Conservation (phyloP, 2,888 invertebrate genomes). For the Bombyx huttoni region DNA sequence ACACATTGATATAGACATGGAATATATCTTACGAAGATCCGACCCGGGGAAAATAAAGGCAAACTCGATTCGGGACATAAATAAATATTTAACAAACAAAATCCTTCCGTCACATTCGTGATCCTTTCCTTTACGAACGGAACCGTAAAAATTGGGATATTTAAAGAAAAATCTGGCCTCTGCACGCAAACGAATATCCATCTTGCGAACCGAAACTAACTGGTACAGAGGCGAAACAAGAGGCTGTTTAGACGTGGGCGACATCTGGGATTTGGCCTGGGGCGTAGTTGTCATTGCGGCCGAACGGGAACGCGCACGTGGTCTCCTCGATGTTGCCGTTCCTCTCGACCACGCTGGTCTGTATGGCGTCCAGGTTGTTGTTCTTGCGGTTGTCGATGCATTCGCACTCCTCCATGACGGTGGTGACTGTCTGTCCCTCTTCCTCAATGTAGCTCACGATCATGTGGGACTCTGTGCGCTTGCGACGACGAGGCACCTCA, state of each 20-base stretch:
- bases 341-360: conserved; percentile 30
- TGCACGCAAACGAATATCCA: not conserved
- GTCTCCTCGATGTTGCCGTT: conserved; percentile 37
- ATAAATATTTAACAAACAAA: not conserved
- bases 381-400: conserved; percentile 20
- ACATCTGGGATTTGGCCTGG: conserved; percentile 23
- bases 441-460: conserved; percentile 26
- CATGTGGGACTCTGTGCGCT: conserved; percentile 21
- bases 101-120: not conserved
- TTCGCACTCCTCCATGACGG: conserved; percentile 15
- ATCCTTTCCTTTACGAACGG: not conserved
- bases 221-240: not conserved
- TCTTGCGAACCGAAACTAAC: not conserved
- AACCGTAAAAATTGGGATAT: not conserved
- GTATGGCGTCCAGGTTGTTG: conserved; percentile 25
- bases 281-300: conserved; percentile 21
- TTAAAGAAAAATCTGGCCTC: not conserved
- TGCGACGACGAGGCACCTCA: conserved; percentile 14
- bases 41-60: not conserved
- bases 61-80: not conserved
- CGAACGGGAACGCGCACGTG: conserved; percentile 1
- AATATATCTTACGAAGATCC: not conserved
- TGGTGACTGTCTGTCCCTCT: conserved; percentile 14
- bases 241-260: conserved; percentile 32
- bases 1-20: not conserved